These are phyloP conservation scores for Desmophyllum pertusum DNA, from an alignment of 92 coral and sea anemone species.

Conservation along the genomic window DNA sequence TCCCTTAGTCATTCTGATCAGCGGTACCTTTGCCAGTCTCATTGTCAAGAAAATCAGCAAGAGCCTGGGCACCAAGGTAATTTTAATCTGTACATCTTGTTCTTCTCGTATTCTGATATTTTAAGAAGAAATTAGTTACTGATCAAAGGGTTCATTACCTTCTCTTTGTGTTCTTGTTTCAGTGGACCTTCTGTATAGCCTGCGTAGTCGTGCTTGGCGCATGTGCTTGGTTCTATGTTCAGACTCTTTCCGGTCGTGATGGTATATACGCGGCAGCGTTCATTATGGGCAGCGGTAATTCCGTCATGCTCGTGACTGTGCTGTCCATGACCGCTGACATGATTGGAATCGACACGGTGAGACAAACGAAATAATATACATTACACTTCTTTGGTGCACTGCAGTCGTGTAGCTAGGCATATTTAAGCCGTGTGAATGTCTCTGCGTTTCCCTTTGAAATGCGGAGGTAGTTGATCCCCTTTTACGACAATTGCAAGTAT, in stretches of 20 bases:
- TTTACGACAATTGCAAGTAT: too few species aligned
- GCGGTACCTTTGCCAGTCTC: slow-evolving; percentile 70
- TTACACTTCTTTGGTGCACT: not conserved
- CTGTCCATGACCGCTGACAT: slow-evolving; percentile 73
- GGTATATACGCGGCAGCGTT: slow-evolving; percentile 72
- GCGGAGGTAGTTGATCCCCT: not conserved
- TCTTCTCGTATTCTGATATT: not conserved
- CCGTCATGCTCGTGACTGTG: slow-evolving; percentile 76
- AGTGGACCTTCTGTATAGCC: slow-evolving; percentile 79
- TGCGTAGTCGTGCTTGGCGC: slow-evolving; percentile 56
- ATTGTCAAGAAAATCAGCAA: slow-evolving; percentile 57
- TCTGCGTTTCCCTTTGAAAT: not conserved
- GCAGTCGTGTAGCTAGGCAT: not conserved
- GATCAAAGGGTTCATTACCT: not conserved
- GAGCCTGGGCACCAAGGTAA: slow-evolving; percentile 75
- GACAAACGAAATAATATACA: too few species aligned
- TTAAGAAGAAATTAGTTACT: too few species aligned
- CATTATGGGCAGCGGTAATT: slow-evolving; percentile 74
- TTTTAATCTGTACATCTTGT: not conserved
- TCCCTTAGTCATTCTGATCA: slow-evolving; percentile 68
- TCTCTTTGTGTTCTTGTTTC: not conserved
- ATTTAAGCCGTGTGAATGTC: not conserved
- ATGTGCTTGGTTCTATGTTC: slow-evolving; percentile 75
- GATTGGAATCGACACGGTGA: slow-evolving; percentile 74
- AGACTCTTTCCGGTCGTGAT: slow-evolving; percentile 50